Evolutionary conservation across 2,113 vertebrate genomes (phyloP).

Genomic region (Ramphastos sulfuratus): DNA sequence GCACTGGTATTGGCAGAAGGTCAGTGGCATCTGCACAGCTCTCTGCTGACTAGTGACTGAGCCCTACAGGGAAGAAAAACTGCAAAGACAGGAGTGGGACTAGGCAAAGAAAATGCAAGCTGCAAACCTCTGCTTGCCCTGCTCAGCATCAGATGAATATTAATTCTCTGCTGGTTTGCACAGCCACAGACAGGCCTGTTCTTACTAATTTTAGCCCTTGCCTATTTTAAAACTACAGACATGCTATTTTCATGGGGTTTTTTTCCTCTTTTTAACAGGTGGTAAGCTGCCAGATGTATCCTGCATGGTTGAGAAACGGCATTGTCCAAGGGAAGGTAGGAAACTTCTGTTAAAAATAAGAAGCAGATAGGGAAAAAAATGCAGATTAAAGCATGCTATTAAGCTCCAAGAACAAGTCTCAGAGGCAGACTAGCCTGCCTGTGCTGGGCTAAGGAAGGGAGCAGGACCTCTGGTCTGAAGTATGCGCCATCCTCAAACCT

Average conservation of each 20-base stretch:
- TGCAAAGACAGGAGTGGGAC: constrained; percentile 24
- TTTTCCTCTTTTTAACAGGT: background rate
- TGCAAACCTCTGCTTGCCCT: constrained; percentile 17
- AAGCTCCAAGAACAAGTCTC: background rate
- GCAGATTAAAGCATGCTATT: background rate
- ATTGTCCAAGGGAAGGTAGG: background rate
- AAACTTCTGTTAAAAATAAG: constrained; percentile 14
- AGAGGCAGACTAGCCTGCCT: background rate
- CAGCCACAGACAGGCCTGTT: background rate
- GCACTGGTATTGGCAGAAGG: background rate
- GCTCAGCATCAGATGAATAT: background rate
- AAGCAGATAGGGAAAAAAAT: background rate
- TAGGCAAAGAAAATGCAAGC: background rate
- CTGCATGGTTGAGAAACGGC: background rate
- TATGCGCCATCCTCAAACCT: background rate
- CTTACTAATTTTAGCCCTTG: constrained; percentile 36
- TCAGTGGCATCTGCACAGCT: background rate
- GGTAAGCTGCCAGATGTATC: constrained; percentile 2
- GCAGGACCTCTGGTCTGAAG: background rate
- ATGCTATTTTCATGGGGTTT: background rate
- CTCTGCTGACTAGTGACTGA: background rate
- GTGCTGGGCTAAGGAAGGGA: background rate
- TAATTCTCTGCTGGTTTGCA: background rate
- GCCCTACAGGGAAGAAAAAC: background rate
- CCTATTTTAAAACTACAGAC: constrained; percentile 37